Evolutionary conservation across 2,113 vertebrate species (phyloP), one percentile per base, ranked within the genome.

Genomic region (Grus americana): DNA sequence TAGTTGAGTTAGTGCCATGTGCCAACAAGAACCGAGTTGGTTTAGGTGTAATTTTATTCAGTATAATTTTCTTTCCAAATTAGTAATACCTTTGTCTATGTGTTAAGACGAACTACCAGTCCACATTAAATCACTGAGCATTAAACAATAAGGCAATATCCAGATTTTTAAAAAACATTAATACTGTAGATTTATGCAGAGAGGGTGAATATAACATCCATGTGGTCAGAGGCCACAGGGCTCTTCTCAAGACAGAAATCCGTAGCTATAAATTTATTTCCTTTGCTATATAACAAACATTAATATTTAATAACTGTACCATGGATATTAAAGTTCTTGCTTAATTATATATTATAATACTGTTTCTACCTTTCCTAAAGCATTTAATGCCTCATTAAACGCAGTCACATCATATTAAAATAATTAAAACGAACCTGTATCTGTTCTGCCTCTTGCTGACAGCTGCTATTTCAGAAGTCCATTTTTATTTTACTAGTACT

Each of bases 371-470:
- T 85, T 85, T 91, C 4, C 49, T 82, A 49, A 94, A 92, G 46
- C 11, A 73, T 79, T 83, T 87, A 78, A 65, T 95, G 61, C 57
- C 34, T 93, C 49, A 49, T 95, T 95, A 94, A 95, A 88, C 44
- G 30, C 30, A 58, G 66, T 92, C 57, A 84, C 18, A 57, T 85
- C 3, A 15, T 61, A 29, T 52, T 79, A 65, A 79, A 74, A 47
- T 68, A 83, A 83, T 68, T 81, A 24, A 81, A 93, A 84, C 76
- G 0, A 74, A 30, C 90, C 68, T 73, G 6, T 73, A 13, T 52
- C 40, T 80, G 23, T 44, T 79, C 59, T 71, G n/a, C 44, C 14
- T 89, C 22, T 85, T 10, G 12, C 32, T 81, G 62, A 57, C 58
- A 82, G n/a, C 40, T 90, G 55, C 9, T 26, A 72, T 93, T 93